Percentiles rank a stretch among this genome's conserved stretches.
Evolutionary conservation across 2,797 vertebrate genomes (phyloP).

Genomic region (Labeo calbasu): DNA sequence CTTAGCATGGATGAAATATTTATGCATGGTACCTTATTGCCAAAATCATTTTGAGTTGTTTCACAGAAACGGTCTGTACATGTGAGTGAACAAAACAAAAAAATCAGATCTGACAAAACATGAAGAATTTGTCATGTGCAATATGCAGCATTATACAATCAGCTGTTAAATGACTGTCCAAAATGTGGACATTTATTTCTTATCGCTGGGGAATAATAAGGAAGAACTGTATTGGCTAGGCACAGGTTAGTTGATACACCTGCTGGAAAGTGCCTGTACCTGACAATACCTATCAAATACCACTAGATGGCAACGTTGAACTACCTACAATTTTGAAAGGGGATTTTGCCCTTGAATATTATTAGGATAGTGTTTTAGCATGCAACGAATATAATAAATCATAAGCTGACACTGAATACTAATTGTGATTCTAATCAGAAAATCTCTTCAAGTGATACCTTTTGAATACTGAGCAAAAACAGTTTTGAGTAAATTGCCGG

Average conservation of each 20-base stretch:
- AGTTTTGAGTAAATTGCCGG: neutral
- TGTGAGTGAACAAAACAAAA: too few relatives aligned
- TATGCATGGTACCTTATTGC: neutral
- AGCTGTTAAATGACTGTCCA: neutral
- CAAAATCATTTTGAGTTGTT: neutral
- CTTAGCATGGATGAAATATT: neutral
- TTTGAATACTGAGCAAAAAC: neutral
- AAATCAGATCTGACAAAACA: neutral
- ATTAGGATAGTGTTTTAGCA: neutral
- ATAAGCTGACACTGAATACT: neutral
- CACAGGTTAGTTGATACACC: neutral
- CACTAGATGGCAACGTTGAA: conserved; percentile 55
- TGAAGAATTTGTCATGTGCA: neutral
- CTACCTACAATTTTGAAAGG: neutral
- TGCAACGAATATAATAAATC: neutral
- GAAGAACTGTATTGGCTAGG: neutral
- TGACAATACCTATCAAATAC: neutral
- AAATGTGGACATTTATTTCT: neutral
- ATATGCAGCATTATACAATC: neutral
- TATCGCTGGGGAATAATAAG: neutral
- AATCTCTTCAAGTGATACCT: neutral
- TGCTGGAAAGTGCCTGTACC: neutral
- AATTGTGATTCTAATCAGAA: neutral
- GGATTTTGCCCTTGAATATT: conserved; percentile 17
- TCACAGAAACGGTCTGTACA: neutral